These are phyloP conservation scores for Drosophila merina DNA, from an alignment of 2,888 invertebrate genomes.

Conservation along the genomic window DNA sequence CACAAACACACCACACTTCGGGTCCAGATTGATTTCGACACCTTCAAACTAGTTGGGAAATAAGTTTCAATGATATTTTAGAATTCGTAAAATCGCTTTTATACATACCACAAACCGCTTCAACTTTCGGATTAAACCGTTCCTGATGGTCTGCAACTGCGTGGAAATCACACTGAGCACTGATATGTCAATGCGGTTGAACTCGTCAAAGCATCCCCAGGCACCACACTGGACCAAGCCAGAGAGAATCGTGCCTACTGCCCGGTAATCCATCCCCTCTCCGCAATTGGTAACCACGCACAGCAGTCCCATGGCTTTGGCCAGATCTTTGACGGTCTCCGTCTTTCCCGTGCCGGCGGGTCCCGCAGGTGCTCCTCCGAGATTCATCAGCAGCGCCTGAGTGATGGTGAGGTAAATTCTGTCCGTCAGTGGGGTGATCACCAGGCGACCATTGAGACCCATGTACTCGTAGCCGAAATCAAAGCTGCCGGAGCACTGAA, in stretches of 20 bases:
- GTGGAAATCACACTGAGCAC: slow-evolving; percentile 96
- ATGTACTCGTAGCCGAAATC: slow-evolving; percentile 98
- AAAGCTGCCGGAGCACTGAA: slow-evolving; percentile 93
- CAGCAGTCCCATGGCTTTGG: slow-evolving; percentile 93
- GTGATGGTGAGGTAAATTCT: slow-evolving; percentile 96
- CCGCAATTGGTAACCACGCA: slow-evolving; percentile 96
- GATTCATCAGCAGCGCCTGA: slow-evolving; percentile 95
- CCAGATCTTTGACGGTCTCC: slow-evolving; percentile 95
- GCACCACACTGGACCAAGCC: slow-evolving; percentile 87
- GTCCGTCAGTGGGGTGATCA: slow-evolving; percentile 96
- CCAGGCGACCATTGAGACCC: slow-evolving; percentile 95
- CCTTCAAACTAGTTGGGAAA: slow-evolving; percentile 89
- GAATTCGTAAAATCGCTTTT: neutral
- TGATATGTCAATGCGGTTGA: slow-evolving; percentile 96
- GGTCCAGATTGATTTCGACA: slow-evolving; percentile 91
- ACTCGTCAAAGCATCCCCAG: slow-evolving; percentile 98
- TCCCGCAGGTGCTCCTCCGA: slow-evolving; percentile 96
- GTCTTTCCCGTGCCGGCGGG: slow-evolving; percentile 88
- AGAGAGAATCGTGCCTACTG: slow-evolving; percentile 90
- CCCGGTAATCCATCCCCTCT: slow-evolving; percentile 96
- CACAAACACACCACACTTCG: slow-evolving; percentile 95
- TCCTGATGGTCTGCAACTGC: slow-evolving; percentile 94
- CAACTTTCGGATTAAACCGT: slow-evolving; percentile 90
- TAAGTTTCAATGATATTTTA: too few relatives aligned
- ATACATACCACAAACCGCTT: slow-evolving; percentile 89